phyloP scores from a whole-genome alignment of 2,113 vertebrate species.

The Canis aureus region DNA sequence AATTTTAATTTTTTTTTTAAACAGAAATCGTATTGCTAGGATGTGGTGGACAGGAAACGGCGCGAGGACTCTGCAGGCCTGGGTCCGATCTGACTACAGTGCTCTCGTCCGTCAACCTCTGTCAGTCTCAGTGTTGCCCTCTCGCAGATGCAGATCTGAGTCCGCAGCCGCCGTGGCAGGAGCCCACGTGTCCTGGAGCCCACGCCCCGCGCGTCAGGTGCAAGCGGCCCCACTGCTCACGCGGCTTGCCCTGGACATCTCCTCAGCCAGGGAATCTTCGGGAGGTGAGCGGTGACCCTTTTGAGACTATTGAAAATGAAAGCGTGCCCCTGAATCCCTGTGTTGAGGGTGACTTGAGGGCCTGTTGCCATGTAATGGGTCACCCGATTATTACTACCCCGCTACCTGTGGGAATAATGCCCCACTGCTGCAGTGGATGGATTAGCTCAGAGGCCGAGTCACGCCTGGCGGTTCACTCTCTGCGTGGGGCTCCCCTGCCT shows the following conservation, averaged over 20 bases:
- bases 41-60: not conserved
- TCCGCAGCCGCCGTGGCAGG: too few relatives aligned
- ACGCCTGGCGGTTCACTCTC: not conserved
- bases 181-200: not conserved
- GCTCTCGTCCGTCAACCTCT: not conserved
- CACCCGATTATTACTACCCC: not conserved
- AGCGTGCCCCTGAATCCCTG: not conserved
- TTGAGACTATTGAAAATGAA: not conserved
- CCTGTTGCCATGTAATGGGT: not conserved
- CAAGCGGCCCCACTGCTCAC: not conserved
- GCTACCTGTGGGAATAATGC: not conserved
- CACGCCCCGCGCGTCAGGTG: rapidly evolving
- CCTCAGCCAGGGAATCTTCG: not conserved
- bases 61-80: too few relatives aligned
- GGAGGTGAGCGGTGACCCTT: not conserved
- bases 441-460: not conserved
- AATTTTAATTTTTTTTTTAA: not conserved
- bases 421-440: not conserved
- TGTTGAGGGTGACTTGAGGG: not conserved
- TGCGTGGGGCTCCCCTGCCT: not conserved
- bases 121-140: not conserved
- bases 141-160: not conserved
- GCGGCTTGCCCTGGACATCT: not conserved
- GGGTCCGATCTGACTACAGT: too few relatives aligned
- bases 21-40: not conserved